phyloP scores from a whole-genome alignment of 92 coral and sea anemone species.

The Epizoanthus illoricatus region DNA sequence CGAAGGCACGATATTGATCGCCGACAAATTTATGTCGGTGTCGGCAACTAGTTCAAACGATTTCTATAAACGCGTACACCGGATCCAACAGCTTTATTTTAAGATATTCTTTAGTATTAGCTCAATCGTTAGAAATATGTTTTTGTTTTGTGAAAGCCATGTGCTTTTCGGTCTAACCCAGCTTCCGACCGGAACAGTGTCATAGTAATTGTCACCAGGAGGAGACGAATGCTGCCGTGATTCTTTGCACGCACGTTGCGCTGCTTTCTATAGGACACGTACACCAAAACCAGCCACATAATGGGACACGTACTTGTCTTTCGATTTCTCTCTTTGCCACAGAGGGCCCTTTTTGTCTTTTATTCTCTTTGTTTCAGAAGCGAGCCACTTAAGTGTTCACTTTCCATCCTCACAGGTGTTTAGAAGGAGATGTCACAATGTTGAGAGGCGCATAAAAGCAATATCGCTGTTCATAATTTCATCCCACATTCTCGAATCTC shows the following conservation, averaged over 20 bases:
- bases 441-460: conserved; percentile 15
- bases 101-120: conserved; percentile 8
- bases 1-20: neutral
- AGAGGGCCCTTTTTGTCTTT: neutral
- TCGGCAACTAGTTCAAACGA: conserved; percentile 1
- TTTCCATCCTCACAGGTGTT: conserved; percentile 9
- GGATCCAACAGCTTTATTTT: conserved; percentile 35
- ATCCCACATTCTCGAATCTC: conserved; percentile 40
- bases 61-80: conserved; percentile 23
- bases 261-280: neutral
- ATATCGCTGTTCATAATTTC: neutral
- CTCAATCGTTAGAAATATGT: conserved; percentile 12
- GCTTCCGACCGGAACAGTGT: conserved; percentile 44
- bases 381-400: conserved; percentile 10
- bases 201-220: conserved; percentile 14
- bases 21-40: conserved; percentile 4
- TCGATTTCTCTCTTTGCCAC: neutral
- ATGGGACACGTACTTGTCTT: conserved; percentile 5
- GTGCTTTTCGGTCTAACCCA: conserved; percentile 26
- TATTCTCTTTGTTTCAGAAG: conserved; percentile 6
- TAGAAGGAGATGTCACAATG: conserved; percentile 11
- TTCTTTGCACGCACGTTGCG: neutral
- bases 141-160: conserved; percentile 19
- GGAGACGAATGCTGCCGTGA: neutral
- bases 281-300: neutral